Conservation (phyloP, 2,113 vertebrate genomes). For the Cnemophilus loriae region DNA sequence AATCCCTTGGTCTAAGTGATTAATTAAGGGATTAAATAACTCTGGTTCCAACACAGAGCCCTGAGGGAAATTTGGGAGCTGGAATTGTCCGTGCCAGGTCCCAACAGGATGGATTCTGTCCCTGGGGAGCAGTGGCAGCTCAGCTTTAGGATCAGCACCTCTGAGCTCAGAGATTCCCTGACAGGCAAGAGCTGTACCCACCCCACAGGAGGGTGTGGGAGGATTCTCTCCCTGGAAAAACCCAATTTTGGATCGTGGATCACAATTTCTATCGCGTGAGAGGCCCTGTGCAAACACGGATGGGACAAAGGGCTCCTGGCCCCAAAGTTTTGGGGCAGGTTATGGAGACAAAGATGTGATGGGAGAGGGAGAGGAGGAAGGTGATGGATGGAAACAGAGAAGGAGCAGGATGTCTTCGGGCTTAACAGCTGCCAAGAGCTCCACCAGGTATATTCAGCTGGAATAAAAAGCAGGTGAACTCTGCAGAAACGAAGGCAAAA, state of each 20-base stretch:
- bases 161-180: neutral
- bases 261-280: neutral
- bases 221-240: neutral
- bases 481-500: neutral
- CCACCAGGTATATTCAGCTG: accelerated
- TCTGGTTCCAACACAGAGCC: too few relatives aligned
- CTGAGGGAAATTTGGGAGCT: neutral
- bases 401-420: neutral
- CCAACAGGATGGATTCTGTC: neutral
- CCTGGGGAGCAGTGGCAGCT: neutral
- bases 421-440: neutral
- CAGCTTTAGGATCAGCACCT: neutral
- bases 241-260: neutral
- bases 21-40: neutral
- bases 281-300: neutral
- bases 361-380: neutral
- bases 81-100: accelerated
- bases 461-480: neutral
- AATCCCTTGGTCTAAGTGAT: neutral
- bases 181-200: neutral
- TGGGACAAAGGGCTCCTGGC: neutral
- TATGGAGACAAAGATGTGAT: neutral
- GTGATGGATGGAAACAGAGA: neutral
- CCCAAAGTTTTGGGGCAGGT: neutral
- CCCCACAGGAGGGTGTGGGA: neutral